Percentiles rank a stretch among this genome's conserved stretches.
Evolutionary conservation across 2,797 vertebrate species (phyloP).

Genomic region (Macroramphosus scolopax): DNA sequence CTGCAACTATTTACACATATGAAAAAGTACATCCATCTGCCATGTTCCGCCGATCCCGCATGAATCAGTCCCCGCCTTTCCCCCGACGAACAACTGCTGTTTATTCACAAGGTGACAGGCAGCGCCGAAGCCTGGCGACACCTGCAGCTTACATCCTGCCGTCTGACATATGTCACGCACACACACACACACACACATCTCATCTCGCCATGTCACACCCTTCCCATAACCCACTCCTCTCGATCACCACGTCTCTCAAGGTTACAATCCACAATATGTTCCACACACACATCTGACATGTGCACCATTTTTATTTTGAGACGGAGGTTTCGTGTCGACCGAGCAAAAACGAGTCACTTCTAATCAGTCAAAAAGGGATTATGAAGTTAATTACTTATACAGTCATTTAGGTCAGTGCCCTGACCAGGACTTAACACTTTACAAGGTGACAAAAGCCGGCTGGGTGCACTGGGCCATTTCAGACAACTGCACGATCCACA

Average conservation of each 20-base stretch:
- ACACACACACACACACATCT: slow-evolving; percentile 12
- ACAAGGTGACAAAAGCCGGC: slow-evolving; percentile 59
- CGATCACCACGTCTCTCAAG: slow-evolving; percentile 52
- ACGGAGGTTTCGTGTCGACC: slow-evolving; percentile 35
- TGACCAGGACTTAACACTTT: slow-evolving; percentile 48
- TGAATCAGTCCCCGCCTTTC: slow-evolving; percentile 84
- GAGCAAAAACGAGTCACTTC: slow-evolving; percentile 57
- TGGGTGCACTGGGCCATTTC: slow-evolving; percentile 44
- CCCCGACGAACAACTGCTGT: slow-evolving; percentile 82
- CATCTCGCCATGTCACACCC: slow-evolving; percentile 53
- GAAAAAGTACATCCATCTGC: slow-evolving; percentile 88
- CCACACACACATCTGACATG: slow-evolving; percentile 26
- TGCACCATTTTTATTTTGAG: slow-evolving; percentile 49
- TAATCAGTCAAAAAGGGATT: slow-evolving; percentile 75
- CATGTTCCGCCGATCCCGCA: slow-evolving; percentile 74
- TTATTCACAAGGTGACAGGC: slow-evolving; percentile 83
- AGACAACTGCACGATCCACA: slow-evolving; percentile 49
- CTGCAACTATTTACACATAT: slow-evolving; percentile 81
- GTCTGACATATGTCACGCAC: slow-evolving; percentile 71
- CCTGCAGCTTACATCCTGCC: slow-evolving; percentile 73
- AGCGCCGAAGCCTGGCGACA: slow-evolving; percentile 78
- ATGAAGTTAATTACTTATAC: slow-evolving; percentile 71
- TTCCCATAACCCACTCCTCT: slow-evolving; percentile 33
- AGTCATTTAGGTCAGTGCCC: slow-evolving; percentile 68
- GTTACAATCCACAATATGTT: slow-evolving; percentile 56